Evolutionary conservation across 2,797 vertebrate genomes (phyloP).

Genomic region (Acomys russatus): DNA sequence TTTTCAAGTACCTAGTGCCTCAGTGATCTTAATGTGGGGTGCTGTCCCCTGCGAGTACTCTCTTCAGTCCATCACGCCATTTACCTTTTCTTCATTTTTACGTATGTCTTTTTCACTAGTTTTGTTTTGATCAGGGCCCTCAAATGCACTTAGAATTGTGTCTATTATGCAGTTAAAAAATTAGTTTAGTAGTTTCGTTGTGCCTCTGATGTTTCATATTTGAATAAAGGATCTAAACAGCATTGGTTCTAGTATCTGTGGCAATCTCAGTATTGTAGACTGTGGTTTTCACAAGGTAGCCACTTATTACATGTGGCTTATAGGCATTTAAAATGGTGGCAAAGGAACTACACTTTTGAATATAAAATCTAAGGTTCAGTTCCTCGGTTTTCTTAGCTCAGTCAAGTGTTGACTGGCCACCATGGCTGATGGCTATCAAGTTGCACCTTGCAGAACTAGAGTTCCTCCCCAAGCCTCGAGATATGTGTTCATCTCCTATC

Average conservation of each 20-base stretch:
- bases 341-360: slow-evolving; percentile 56
- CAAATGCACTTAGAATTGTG: background rate
- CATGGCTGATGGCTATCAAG: background rate
- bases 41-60: background rate
- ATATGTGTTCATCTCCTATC: background rate
- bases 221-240: slow-evolving; percentile 15
- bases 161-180: slow-evolving; percentile 25
- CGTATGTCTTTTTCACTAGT: background rate
- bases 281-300: slow-evolving; percentile 14
- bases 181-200: slow-evolving; percentile 34
- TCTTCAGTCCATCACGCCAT: background rate
- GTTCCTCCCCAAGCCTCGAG: background rate
- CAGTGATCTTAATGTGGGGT: background rate
- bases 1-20: slow-evolving; percentile 34
- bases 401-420: background rate
- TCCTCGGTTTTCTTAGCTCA: background rate
- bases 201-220: slow-evolving; percentile 48
- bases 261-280: background rate
- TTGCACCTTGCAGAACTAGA: background rate
- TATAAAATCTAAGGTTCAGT: slow-evolving; percentile 49
- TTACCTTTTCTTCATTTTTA: slow-evolving; percentile 37
- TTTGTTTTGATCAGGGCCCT: slow-evolving; percentile 33
- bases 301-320: background rate
- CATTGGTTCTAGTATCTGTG: background rate
- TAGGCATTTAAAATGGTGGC: slow-evolving; percentile 55